These are phyloP conservation scores for Diplosoma virens DNA, from an alignment of 23 tunicate species.

Conservation along the genomic window DNA sequence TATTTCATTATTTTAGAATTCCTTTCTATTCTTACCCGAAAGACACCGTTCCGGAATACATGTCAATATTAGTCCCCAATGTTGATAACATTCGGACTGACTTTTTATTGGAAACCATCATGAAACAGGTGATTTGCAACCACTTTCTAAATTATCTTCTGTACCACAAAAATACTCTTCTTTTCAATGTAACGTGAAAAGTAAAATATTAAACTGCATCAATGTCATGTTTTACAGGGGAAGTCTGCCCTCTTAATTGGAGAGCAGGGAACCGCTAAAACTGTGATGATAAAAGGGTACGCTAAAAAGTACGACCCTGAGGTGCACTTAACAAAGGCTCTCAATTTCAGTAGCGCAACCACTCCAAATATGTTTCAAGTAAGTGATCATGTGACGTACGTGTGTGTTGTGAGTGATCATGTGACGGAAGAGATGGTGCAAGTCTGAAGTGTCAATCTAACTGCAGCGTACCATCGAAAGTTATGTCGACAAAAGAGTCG, in stretches of 20 bases:
- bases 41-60: conserved; percentile 65
- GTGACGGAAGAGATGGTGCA: too few relatives aligned
- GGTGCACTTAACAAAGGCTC: conserved; percentile 69
- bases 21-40: conserved; percentile 58
- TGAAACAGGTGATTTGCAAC: conserved; percentile 80
- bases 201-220: not conserved
- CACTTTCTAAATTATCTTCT: too few relatives aligned
- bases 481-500: conserved; percentile 88
- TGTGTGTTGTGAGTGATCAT: too few relatives aligned
- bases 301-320: conserved; percentile 70
- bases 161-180: too few relatives aligned
- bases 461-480: conserved; percentile 67
- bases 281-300: conserved; percentile 89
- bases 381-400: too few relatives aligned
- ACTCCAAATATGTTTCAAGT: conserved; percentile 88
- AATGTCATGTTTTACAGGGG: conserved; percentile 29
- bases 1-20: conserved; percentile 62
- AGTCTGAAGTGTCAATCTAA: not conserved
- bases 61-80: conserved; percentile 70
- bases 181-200: not conserved
- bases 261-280: conserved; percentile 89
- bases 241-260: conserved; percentile 80
- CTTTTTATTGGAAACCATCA: conserved; percentile 52
- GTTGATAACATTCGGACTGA: conserved; percentile 87
- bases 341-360: conserved; percentile 84